Conservation (phyloP, 2,888 invertebrate species). For the Apocheima hispidaria region DNA sequence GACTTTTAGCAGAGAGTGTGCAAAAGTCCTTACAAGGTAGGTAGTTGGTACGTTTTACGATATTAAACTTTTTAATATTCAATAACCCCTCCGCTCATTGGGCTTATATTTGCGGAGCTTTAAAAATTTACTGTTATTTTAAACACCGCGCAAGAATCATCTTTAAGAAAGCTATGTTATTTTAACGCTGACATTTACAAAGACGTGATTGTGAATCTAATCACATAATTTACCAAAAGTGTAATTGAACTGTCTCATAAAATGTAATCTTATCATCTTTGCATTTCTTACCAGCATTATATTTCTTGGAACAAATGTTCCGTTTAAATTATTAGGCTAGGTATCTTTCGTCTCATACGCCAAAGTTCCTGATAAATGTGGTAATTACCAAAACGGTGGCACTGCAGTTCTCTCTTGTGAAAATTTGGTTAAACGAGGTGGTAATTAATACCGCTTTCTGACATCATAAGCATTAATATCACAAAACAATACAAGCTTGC, state of each 20-base stretch:
- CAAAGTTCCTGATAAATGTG: constrained; percentile 60
- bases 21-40: neutral
- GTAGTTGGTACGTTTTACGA: constrained; percentile 3
- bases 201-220: constrained; percentile 28
- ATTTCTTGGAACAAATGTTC: constrained; percentile 31
- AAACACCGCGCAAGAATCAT: constrained; percentile 7
- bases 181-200: constrained; percentile 24
- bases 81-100: constrained; percentile 21
- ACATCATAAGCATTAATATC: constrained; percentile 73
- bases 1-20: neutral
- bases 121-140: constrained; percentile 25
- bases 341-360: constrained; percentile 47
- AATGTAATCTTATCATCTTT: constrained; percentile 25
- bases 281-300: constrained; percentile 20
- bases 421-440: constrained; percentile 64
- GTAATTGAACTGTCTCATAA: constrained; percentile 40
- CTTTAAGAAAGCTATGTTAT: constrained; percentile 28
- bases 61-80: constrained; percentile 24
- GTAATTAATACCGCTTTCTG: constrained; percentile 74
- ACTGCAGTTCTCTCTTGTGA: constrained; percentile 46
- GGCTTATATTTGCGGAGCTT: constrained; percentile 20
- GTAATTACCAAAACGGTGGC: constrained; percentile 54
- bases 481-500: constrained; percentile 73
- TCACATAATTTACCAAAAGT: constrained; percentile 26
- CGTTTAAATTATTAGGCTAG: constrained; percentile 45